A percentile compares a stretch with the other conserved stretches of the same genome.
These are phyloP conservation scores for Ara ararauna DNA, from an alignment of 2,797 vertebrate species.

Conservation along the genomic window DNA sequence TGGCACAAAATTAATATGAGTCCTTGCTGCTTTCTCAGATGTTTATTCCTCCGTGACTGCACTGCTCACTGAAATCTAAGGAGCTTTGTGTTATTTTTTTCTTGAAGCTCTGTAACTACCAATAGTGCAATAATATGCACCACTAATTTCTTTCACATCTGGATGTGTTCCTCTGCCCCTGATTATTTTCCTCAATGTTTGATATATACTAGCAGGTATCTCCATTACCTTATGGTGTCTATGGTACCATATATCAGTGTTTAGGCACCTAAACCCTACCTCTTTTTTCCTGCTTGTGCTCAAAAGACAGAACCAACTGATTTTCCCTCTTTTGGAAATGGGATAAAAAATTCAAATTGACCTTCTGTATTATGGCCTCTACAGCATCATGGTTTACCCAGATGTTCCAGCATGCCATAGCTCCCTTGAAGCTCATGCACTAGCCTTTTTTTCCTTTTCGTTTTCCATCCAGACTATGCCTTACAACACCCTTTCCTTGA, in stretches of 20 bases:
- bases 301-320: background rate
- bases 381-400: background rate
- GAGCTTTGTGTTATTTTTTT: background rate
- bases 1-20: background rate
- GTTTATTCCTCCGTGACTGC: background rate
- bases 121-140: background rate
- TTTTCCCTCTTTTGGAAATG: background rate
- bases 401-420: background rate
- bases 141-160: background rate
- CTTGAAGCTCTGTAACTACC: background rate
- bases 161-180: background rate
- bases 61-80: background rate
- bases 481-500: background rate
- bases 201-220: background rate
- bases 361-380: background rate
- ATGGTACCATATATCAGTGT: background rate
- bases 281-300: background rate
- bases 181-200: background rate
- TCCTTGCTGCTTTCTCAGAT: background rate
- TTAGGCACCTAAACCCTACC: background rate
- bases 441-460: background rate
- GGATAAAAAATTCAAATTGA: background rate
- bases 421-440: background rate
- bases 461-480: background rate
- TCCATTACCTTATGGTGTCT: background rate